Evolutionary conservation across 2,888 invertebrate genomes (phyloP).

Genomic region (Leptinotarsa juncta): DNA sequence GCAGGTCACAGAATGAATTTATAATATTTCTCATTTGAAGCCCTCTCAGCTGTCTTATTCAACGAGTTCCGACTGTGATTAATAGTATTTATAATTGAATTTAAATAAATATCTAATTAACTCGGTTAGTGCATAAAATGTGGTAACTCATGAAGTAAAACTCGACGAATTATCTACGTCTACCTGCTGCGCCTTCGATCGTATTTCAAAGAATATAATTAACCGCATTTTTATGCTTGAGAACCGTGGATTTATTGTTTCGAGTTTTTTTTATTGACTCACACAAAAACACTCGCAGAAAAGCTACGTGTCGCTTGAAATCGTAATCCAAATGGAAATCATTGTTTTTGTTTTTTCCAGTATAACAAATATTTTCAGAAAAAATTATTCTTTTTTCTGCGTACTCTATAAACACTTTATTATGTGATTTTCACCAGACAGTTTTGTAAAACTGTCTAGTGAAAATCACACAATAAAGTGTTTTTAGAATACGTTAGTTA

Average conservation of each 20-base stretch:
- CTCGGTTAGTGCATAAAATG: conserved; percentile 12
- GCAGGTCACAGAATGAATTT: not conserved
- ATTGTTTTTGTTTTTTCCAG: too few relatives aligned
- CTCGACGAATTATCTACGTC: not conserved
- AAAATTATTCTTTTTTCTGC: too few relatives aligned
- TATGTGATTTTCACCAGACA: too few relatives aligned
- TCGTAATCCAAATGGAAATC: not conserved
- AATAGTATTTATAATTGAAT: conserved; percentile 5
- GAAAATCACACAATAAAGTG: too few relatives aligned
- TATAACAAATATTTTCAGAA: too few relatives aligned
- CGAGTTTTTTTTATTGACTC: not conserved
- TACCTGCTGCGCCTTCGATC: conserved; percentile 7
- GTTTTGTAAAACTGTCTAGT: too few relatives aligned
- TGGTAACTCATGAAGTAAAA: not conserved
- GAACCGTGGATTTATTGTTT: not conserved
- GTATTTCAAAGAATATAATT: not conserved
- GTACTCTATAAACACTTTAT: too few relatives aligned
- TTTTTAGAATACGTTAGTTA: too few relatives aligned
- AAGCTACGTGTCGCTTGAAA: not conserved
- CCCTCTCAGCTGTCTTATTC: not conserved
- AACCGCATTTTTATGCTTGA: not conserved
- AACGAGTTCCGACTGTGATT: not conserved
- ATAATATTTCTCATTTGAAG: not conserved
- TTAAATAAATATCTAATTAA: conserved; percentile 6
- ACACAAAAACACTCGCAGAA: not conserved